Evolutionary conservation across 2,888 invertebrate species (phyloP), one percentile per base, ranked within the genome.

Genomic region (Microctonus aethiopoides): DNA sequence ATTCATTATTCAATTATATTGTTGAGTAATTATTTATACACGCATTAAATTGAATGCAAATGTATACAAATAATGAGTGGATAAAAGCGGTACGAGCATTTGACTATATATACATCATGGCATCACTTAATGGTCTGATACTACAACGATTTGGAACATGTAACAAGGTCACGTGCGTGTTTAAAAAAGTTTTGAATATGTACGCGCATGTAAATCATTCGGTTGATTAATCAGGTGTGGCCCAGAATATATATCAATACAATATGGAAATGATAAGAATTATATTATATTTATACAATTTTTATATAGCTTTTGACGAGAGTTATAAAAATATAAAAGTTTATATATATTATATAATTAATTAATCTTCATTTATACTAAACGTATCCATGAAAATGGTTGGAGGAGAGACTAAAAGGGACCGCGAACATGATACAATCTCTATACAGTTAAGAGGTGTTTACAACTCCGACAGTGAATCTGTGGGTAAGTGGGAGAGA

Each of bases 381-480:
- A 75, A 78, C 72, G 74, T 68, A 75, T 70, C 75, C 73, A 73
- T 77, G 76, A 78, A 79, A 81, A 77, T 75, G 78, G 78, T 81
- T 79, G 76, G 78, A 77, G 76, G 79, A 78, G 74, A 74, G 74
- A 74, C 76, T 78, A 76, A 72, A 79, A 76, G 82, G 77, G 69
- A 13, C 3, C 3, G 51, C 67, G 70, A 72, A 72, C 67, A 83
- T 46, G 86, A 86, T 85, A 79, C 76, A 84, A 86, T 85, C 86
- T 83, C 80, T 79, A 81, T 84, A 82, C 78, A 82, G 84, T 86
- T 86, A 86, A 84, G 86, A 86, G 86, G 85, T 86, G 86, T 86
- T 85, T 86, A 86, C 86, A 85, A 84, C 81, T 84, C 82, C 82
- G 78, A 81, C 82, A 82, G 85, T 85, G 86, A 86, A 86, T 86